A percentile compares a stretch with the other conserved stretches of the same genome.
Conservation (phyloP, 2,888 invertebrate species). For the Periphyllus acericola region DNA sequence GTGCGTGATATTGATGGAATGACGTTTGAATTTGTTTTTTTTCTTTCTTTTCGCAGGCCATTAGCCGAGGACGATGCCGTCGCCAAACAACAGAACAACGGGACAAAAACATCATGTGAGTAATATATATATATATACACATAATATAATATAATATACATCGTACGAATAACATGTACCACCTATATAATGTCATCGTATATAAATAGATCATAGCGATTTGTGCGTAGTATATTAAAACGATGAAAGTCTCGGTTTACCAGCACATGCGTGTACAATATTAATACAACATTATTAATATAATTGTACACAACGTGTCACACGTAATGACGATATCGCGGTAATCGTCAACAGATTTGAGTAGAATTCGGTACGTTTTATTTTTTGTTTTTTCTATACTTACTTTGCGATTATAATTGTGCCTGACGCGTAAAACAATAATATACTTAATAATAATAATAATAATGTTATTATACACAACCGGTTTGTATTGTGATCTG, state of each 20-base stretch:
- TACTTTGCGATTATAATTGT: background rate
- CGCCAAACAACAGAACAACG: conserved; percentile 34
- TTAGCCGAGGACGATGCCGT: conserved; percentile 37
- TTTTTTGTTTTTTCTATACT: too few relatives aligned
- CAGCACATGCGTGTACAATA: too few relatives aligned
- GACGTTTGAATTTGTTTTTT: background rate
- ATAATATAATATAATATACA: background rate
- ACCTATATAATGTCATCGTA: too few relatives aligned
- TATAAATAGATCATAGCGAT: too few relatives aligned
- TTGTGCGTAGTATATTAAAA: too few relatives aligned
- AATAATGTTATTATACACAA: background rate
- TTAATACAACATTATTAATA: too few relatives aligned
- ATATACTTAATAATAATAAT: background rate
- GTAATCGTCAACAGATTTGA: background rate
- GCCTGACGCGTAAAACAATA: conserved; percentile 23
- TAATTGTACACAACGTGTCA: too few relatives aligned
- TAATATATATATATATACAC: background rate
- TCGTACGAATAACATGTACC: background rate
- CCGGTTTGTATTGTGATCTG: background rate
- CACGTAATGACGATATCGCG: background rate
- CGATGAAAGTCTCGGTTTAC: too few relatives aligned
- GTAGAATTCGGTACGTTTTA: background rate
- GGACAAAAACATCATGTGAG: conserved; percentile 51
- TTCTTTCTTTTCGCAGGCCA: background rate
- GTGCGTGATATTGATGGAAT: background rate